Percentiles rank a stretch among this genome's conserved stretches.
Conservation (phyloP, 64 coral and sea anemone genomes). For the Pachyseris speciosa region DNA sequence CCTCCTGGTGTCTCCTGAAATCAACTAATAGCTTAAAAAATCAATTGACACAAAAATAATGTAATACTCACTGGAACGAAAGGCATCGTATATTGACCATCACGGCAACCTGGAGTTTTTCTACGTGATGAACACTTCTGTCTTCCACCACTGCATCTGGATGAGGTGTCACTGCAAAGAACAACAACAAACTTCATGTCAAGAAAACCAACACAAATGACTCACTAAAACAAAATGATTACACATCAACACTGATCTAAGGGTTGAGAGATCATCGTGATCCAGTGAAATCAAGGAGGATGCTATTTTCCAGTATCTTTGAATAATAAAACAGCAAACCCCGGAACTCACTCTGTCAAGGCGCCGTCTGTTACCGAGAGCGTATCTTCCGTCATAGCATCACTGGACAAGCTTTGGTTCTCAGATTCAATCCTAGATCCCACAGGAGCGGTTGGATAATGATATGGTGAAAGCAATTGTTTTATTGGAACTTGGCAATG, state of each 20-base stretch:
- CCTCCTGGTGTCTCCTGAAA: too few relatives aligned
- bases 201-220: neutral
- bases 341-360: constrained; percentile 63
- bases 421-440: constrained; percentile 74
- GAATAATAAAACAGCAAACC: neutral
- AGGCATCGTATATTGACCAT: constrained; percentile 45
- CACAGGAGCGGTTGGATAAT: constrained; percentile 65
- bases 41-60: neutral
- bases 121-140: constrained; percentile 21
- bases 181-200: neutral
- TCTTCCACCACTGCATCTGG: constrained; percentile 68
- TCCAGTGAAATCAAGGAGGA: too few relatives aligned
- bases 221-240: too few relatives aligned
- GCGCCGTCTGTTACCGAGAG: constrained; percentile 33
- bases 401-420: constrained; percentile 79
- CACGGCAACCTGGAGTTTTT: constrained; percentile 27
- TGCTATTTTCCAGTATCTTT: too few relatives aligned
- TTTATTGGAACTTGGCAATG: constrained; percentile 46
- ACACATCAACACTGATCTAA: too few relatives aligned
- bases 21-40: neutral
- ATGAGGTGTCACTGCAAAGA: constrained; percentile 74
- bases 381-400: constrained; percentile 81
- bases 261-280: too few relatives aligned
- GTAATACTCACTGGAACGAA: constrained; percentile 82
- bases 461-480: constrained; percentile 28